Percentiles rank a stretch among this genome's conserved stretches.
Conservation (phyloP, 2,797 vertebrate species). For the Paramormyrops hopkinsi region DNA sequence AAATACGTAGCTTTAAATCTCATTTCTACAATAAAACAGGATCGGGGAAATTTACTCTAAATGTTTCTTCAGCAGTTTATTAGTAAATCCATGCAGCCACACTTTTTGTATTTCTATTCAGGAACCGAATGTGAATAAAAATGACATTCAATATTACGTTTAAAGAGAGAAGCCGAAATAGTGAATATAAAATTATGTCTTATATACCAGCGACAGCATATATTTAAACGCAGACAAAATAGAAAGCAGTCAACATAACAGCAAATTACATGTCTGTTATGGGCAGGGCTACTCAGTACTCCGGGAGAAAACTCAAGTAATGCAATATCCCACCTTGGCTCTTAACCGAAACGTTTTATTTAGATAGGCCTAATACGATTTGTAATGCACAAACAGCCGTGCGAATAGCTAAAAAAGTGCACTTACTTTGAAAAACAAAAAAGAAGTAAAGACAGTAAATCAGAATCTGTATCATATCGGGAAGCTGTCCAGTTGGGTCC, state of each 20-base stretch:
- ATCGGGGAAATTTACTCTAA: not conserved
- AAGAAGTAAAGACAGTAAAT: conserved; percentile 14
- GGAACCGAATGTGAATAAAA: not conserved
- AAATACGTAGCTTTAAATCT: not conserved
- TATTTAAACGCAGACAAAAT: not conserved
- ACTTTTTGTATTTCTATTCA: not conserved
- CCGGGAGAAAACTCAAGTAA: not conserved
- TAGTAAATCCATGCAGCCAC: not conserved
- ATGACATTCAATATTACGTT: not conserved
- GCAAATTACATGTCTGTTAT: not conserved
- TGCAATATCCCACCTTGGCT: not conserved
- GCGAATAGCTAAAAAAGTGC: not conserved
- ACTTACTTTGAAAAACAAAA: conserved; percentile 15
- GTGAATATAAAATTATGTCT: not conserved
- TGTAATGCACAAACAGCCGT: not conserved
- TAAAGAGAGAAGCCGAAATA: not conserved
- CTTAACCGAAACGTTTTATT: not conserved
- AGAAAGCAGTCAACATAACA: not conserved
- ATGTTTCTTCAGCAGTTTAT: not conserved
- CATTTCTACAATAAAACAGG: not conserved
- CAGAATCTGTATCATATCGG: not conserved
- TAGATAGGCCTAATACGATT: not conserved
- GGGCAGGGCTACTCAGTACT: not conserved
- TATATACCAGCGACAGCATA: not conserved
- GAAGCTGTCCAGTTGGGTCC: not conserved